Percentiles rank a stretch among this genome's conserved stretches.
Evolutionary conservation across 2,797 vertebrate species (phyloP).

Genomic region (Coregonus ussuriensis): DNA sequence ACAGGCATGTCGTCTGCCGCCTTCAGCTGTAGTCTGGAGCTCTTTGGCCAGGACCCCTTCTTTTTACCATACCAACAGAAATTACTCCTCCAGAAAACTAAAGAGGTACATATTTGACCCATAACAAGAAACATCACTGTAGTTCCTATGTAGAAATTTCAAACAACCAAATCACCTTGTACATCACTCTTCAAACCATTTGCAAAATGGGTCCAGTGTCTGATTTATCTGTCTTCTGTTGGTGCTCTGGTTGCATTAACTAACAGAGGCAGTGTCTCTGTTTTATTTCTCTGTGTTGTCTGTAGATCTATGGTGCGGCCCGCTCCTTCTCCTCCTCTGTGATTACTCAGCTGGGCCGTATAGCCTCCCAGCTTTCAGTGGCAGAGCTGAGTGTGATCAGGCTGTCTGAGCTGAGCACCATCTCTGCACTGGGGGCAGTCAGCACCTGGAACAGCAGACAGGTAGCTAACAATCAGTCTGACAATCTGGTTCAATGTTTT

Average conservation of each 20-base stretch:
- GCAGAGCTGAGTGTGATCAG: conserved; percentile 71
- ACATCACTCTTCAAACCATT: background rate
- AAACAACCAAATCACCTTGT: background rate
- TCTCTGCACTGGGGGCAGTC: conserved; percentile 69
- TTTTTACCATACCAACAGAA: conserved; percentile 64
- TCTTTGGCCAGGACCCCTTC: conserved; percentile 73
- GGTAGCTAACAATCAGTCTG: conserved; percentile 54
- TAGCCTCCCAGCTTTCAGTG: conserved; percentile 62
- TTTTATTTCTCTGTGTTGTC: background rate
- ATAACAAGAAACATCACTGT: background rate
- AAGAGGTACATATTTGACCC: conserved; percentile 50
- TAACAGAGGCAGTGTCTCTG: background rate
- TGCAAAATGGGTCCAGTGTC: background rate
- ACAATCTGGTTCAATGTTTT: background rate
- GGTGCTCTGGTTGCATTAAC: background rate
- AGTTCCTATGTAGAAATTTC: no score
- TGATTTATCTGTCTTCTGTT: background rate
- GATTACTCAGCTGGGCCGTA: conserved; percentile 72
- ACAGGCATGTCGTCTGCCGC: conserved; percentile 65
- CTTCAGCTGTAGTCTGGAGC: conserved; percentile 78
- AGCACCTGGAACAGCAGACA: conserved; percentile 69
- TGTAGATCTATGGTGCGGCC: conserved; percentile 69
- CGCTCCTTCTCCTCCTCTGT: conserved; percentile 68
- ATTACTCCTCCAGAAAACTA: conserved; percentile 70
- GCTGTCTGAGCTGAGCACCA: conserved; percentile 63